Evolutionary conservation across 1,140 invertebrate species (phyloP), one percentile per base, ranked within the genome.

Genomic region (Portunus trituberculatus): DNA sequence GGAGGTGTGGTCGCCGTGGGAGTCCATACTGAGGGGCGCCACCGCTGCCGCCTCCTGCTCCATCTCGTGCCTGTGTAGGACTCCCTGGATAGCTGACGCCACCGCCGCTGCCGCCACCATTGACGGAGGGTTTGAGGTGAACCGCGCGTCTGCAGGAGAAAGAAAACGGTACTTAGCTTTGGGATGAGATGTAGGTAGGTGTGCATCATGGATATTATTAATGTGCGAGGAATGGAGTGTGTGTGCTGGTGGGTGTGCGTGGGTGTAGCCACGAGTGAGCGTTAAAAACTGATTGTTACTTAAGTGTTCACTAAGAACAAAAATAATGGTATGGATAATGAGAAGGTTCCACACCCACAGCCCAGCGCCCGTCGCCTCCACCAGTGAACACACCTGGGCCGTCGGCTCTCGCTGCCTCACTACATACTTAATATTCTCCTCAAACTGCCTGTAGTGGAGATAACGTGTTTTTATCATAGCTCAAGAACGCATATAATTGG

Each of bases 81-180:
- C 86, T 20, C 94, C 94, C 59, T 95, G 94, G 48, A 95, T 91
- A 31, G 94, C 94, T 3, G 94, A 92, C n/a, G 94, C 94, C 86
- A 95, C 94, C 20, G 94, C 94, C 48, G 94, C 94, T 29, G 94
- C 94, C 32, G 94, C 94, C 29, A 95, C 94, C 94, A 95, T 95
- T 20, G 94, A 95, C 25, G 94, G 94, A 14, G 94, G 91, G 84
- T 95, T 95, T 31, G 94, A 95, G 48, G 94, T 95, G 94, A 95
- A 95, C n/a, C 94, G 83, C 20, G 89, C 90, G 28, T 95, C 94
- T 95, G 83, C 32, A 39, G 48, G 48, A 32, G 25, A 67, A 76
- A 76, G 31, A 76, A 14, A 90, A 20, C 48, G n/a, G 25, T 25
- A 52, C 45, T 94, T 59, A 88, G 31, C 20, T 76, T 59, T 76